These are phyloP conservation scores for Anarrhichthys ocellatus DNA, from an alignment of 2,113 vertebrate genomes.

Conservation along the genomic window DNA sequence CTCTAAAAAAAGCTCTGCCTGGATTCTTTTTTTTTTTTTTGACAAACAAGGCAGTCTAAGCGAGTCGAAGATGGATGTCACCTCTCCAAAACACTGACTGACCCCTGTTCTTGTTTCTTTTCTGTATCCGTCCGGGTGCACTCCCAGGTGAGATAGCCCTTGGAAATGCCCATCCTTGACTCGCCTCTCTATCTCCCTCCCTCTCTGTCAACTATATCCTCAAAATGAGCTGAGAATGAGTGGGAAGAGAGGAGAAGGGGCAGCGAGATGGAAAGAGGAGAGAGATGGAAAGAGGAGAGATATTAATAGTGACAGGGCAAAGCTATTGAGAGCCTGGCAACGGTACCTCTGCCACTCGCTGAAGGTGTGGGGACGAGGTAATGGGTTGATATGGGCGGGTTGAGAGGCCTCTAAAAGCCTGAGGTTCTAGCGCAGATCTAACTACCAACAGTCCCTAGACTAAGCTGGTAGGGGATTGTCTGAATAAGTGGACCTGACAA, in stretches of 20 bases:
- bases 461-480: slow-evolving; percentile 51
- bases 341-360: slow-evolving; percentile 56
- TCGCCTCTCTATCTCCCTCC: slow-evolving; percentile 30
- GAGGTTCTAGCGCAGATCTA: slow-evolving; percentile 54
- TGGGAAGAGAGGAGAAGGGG: slow-evolving; percentile 42
- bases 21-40: slow-evolving; percentile 1
- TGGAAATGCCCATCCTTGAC: slow-evolving; percentile 35
- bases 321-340: slow-evolving; percentile 66
- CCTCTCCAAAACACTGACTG: slow-evolving; percentile 27
- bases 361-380: slow-evolving; percentile 67
- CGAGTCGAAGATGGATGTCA: slow-evolving; percentile 38
- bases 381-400: slow-evolving; percentile 59
- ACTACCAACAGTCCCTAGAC: slow-evolving; percentile 47
- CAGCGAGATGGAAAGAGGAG: slow-evolving; percentile 33
- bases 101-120: slow-evolving; percentile 25
- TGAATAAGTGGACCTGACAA: slow-evolving; percentile 73
- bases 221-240: slow-evolving; percentile 64
- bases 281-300: slow-evolving; percentile 61
- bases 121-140: slow-evolving; percentile 9
- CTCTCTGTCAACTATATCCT: slow-evolving; percentile 47
- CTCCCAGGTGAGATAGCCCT: slow-evolving; percentile 33
- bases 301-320: slow-evolving; percentile 77
- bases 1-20: not conserved
- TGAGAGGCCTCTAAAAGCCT: slow-evolving; percentile 77
- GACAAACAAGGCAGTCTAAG: slow-evolving; percentile 37